A percentile compares a stretch with the other conserved stretches of the same genome.
Conservation (phyloP, 2,113 vertebrate genomes). For the Nannobrachium achirus region DNA sequence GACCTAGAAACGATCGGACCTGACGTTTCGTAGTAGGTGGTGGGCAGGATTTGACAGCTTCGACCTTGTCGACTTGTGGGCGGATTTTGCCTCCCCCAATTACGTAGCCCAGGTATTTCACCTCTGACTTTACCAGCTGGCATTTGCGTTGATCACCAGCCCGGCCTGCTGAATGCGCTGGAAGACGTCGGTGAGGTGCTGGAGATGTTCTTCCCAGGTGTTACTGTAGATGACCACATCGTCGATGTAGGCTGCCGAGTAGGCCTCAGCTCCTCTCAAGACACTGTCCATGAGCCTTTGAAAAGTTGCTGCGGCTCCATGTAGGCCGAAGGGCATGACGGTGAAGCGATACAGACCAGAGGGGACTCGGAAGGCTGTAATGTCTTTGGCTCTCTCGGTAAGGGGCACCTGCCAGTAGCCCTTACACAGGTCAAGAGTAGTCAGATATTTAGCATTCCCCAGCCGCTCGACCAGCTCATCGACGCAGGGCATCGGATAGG, state of each 20-base stretch:
- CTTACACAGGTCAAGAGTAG: background rate
- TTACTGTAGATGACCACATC: background rate
- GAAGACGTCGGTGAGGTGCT: background rate
- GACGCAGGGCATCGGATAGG: no score
- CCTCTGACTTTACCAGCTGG: background rate
- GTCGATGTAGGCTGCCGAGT: background rate
- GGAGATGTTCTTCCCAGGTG: background rate
- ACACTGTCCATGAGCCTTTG: background rate
- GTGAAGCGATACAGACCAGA: background rate
- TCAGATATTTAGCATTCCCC: background rate
- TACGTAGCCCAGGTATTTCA: background rate
- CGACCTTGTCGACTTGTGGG: background rate
- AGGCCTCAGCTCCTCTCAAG: background rate
- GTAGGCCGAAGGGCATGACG: background rate
- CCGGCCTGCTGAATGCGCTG: background rate
- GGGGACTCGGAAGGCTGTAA: background rate
- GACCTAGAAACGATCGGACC: background rate
- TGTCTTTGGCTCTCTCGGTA: background rate
- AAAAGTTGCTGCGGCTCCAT: conserved; percentile 2
- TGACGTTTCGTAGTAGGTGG: background rate
- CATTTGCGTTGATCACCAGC: background rate
- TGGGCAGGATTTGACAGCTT: background rate
- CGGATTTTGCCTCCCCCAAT: background rate
- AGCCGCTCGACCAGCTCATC: background rate
- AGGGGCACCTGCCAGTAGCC: conserved; percentile 2